A percentile compares a stretch with the other conserved stretches of the same genome.
These are phyloP conservation scores for Lepilemur ruficaudatus DNA, from an alignment of 2,797 vertebrate species.

Conservation along the genomic window DNA sequence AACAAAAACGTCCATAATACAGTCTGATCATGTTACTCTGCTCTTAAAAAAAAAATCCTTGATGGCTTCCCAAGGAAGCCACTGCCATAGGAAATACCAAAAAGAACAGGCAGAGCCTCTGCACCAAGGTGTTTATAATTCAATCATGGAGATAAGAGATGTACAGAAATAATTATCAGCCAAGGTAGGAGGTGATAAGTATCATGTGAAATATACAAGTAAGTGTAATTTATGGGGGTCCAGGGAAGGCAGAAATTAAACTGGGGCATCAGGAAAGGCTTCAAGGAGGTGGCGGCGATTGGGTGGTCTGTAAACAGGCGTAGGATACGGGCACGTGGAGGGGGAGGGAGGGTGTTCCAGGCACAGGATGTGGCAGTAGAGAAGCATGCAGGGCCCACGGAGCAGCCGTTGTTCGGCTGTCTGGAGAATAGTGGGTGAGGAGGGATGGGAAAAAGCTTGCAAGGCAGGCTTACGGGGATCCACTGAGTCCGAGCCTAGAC, in stretches of 20 bases:
- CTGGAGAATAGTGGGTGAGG: not conserved
- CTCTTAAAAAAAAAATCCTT: not conserved
- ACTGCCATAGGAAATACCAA: not conserved
- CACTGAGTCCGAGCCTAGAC: not conserved
- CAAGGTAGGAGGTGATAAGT: not conserved
- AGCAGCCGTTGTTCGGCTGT: fast-evolving
- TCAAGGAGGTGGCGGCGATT: not conserved
- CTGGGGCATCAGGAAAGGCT: not conserved
- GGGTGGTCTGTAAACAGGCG: not conserved
- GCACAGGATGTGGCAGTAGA: not conserved
- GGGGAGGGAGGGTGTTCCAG: not conserved
- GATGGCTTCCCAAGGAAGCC: not conserved
- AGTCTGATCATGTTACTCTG: not conserved
- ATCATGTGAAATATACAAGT: not conserved
- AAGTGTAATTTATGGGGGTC: not conserved
- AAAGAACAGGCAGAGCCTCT: not conserved
- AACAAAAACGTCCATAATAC: not conserved
- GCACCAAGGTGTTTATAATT: not conserved
- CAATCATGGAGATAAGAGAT: not conserved
- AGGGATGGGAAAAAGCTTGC: not conserved
- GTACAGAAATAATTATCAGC: not conserved
- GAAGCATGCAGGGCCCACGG: not conserved
- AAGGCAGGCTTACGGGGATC: not conserved
- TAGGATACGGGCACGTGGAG: not conserved
- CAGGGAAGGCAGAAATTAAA: not conserved